Conservation (phyloP, 1,140 invertebrate genomes). For the Bombus waltoni region DNA sequence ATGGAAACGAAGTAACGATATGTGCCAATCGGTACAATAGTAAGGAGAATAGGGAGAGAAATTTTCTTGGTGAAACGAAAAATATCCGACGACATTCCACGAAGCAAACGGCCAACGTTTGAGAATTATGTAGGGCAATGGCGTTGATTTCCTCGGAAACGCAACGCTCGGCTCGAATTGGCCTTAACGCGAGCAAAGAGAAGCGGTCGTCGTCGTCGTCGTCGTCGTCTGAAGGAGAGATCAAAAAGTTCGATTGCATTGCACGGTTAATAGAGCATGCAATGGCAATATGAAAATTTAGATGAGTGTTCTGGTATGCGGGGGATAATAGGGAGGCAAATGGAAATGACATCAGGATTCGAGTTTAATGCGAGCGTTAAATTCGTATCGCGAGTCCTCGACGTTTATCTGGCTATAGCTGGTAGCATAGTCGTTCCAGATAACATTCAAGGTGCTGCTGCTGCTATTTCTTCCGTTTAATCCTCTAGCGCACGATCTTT, state of each 20-base stretch:
- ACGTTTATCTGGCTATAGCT: neutral
- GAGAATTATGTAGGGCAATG: constrained; percentile 11
- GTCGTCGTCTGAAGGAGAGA: constrained; percentile 24
- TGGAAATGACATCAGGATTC: constrained; percentile 47
- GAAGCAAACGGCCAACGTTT: neutral
- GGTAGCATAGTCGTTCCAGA: constrained; percentile 11
- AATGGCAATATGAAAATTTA: constrained; percentile 45
- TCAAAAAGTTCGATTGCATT: constrained; percentile 37
- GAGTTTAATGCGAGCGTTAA: constrained; percentile 36
- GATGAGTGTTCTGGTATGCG: constrained; percentile 25
- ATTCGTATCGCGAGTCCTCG: constrained; percentile 20
- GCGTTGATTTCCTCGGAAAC: constrained; percentile 11
- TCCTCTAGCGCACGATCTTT: no score
- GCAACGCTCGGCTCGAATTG: neutral
- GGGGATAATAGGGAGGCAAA: constrained; percentile 18
- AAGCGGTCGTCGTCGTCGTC: neutral
- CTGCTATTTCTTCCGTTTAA: neutral
- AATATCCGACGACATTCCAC: neutral
- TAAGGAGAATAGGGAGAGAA: neutral
- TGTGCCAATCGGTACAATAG: neutral
- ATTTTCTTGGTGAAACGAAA: neutral
- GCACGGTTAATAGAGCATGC: constrained; percentile 42
- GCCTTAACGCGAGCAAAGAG: neutral
- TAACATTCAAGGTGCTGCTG: constrained; percentile 7
- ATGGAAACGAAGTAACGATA: neutral